phyloP scores from a whole-genome alignment of 2,888 invertebrate species.

The Epinotia demarniana region DNA sequence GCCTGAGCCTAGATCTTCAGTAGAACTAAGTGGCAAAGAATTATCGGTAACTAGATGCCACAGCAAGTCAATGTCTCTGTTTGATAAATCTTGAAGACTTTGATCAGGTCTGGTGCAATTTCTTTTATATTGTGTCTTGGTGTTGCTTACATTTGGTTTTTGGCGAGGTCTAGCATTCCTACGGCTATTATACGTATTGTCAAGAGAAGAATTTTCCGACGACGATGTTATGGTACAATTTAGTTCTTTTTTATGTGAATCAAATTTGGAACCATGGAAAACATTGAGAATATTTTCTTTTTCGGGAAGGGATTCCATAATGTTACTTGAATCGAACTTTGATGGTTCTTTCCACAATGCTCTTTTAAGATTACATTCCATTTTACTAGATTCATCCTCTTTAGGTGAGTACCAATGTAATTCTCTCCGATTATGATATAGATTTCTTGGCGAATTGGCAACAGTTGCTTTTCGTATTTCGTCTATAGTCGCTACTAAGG shows the following conservation, averaged over 20 bases:
- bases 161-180: slow-evolving; percentile 65
- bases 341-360: slow-evolving; percentile 81
- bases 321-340: slow-evolving; percentile 75
- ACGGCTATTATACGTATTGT: slow-evolving; percentile 54
- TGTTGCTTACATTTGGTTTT: slow-evolving; percentile 58
- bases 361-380: slow-evolving; percentile 70
- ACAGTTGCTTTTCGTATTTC: slow-evolving; percentile 85
- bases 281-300: slow-evolving; percentile 71
- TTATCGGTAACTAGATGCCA: slow-evolving; percentile 79
- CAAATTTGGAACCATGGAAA: slow-evolving; percentile 64
- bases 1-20: slow-evolving; percentile 69
- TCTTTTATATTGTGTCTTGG: slow-evolving; percentile 64
- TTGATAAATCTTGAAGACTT: slow-evolving; percentile 68
- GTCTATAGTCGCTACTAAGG: slow-evolving; percentile 86
- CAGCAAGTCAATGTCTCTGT: slow-evolving; percentile 76
- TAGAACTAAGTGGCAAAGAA: slow-evolving; percentile 61
- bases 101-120: slow-evolving; percentile 63
- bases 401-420: slow-evolving; percentile 79
- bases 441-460: slow-evolving; percentile 83
- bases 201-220: slow-evolving; percentile 51
- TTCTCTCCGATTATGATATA: slow-evolving; percentile 81
- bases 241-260: slow-evolving; percentile 60
- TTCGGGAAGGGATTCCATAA: slow-evolving; percentile 74
- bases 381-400: slow-evolving; percentile 65
- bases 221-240: slow-evolving; percentile 54